These are phyloP conservation scores for Eulacestoma nigropectus DNA, from an alignment of 2,113 vertebrate genomes.

Conservation along the genomic window DNA sequence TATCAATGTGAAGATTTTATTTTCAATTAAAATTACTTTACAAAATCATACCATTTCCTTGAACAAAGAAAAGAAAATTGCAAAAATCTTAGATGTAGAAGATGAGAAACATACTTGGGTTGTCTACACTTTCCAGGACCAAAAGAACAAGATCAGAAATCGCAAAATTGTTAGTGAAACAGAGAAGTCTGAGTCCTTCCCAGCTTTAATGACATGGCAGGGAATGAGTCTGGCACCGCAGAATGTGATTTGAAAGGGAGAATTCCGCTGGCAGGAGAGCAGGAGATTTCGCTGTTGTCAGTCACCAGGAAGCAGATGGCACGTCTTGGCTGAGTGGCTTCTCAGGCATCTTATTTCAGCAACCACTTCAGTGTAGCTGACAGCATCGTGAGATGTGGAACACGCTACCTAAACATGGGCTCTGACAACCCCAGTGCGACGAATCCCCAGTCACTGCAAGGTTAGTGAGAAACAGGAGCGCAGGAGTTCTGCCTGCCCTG, in stretches of 20 bases:
- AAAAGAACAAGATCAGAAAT: background rate
- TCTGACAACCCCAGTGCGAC: background rate
- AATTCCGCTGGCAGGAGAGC: background rate
- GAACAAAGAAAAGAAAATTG: background rate
- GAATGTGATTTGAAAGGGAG: background rate
- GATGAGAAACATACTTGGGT: background rate
- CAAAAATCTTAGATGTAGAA: background rate
- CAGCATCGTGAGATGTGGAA: background rate
- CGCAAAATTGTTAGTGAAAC: background rate
- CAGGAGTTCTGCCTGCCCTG: background rate
- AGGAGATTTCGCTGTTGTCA: background rate
- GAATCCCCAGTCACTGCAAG: background rate
- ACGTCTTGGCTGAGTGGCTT: background rate
- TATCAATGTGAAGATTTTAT: background rate
- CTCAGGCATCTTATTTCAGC: background rate
- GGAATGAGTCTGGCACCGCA: background rate
- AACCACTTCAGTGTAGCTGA: background rate
- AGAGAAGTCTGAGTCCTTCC: background rate
- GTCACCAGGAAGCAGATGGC: conserved; percentile 23
- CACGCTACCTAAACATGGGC: accelerated
- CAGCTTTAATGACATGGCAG: background rate
- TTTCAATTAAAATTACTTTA: background rate
- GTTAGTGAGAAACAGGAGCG: background rate
- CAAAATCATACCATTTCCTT: background rate
- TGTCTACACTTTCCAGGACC: background rate